phyloP scores from a whole-genome alignment of 2,888 invertebrate species.

The Eupithecia tripunctaria region DNA sequence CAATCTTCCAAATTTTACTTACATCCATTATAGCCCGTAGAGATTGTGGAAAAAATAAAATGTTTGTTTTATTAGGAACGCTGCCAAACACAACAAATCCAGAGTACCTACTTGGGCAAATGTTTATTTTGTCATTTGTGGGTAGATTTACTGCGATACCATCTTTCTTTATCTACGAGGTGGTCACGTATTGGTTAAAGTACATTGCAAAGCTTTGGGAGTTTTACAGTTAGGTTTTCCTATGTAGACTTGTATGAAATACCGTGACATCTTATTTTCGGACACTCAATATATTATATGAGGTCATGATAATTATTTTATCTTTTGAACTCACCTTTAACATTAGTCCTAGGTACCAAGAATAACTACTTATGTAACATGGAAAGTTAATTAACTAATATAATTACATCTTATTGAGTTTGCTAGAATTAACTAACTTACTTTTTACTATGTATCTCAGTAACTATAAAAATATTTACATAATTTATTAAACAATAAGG shows the following conservation, averaged over 20 bases:
- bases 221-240: neutral
- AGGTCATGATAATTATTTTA: too few species aligned
- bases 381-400: too few species aligned
- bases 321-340: too few species aligned
- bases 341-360: too few species aligned
- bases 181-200: neutral
- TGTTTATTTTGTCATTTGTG: slow-evolving; percentile 11
- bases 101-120: neutral
- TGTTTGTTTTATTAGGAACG: slow-evolving; percentile 32
- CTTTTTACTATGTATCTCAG: too few species aligned
- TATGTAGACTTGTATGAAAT: neutral
- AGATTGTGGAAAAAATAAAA: slow-evolving; percentile 23
- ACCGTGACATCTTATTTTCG: neutral
- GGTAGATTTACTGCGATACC: neutral
- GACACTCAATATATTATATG: too few species aligned
- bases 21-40: neutral
- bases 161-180: neutral
- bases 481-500: too few species aligned
- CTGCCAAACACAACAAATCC: slow-evolving; percentile 32
- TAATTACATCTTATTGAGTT: too few species aligned
- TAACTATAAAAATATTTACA: too few species aligned
- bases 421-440: too few species aligned
- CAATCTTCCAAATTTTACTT: too few species aligned
- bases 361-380: too few species aligned
- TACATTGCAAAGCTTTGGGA: neutral